Evolutionary conservation across 2,113 vertebrate genomes (phyloP).

Genomic region (Tursiops truncatus): DNA sequence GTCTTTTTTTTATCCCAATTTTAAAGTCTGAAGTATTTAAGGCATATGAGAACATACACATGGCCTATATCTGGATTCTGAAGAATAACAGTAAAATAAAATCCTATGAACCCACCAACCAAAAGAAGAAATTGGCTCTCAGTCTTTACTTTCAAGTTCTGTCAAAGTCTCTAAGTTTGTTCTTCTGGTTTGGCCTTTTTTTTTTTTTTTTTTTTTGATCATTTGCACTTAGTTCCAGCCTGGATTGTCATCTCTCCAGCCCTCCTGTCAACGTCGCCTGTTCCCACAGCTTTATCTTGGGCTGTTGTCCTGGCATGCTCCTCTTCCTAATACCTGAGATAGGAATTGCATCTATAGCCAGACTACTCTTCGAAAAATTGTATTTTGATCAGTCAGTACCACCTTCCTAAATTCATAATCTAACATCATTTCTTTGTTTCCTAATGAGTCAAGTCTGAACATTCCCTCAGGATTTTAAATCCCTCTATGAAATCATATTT

Average conservation of each 20-base stretch:
- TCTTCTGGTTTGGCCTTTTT: not conserved
- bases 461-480: not conserved
- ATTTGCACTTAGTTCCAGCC: not conserved
- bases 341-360: not conserved
- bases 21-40: slow-evolving; percentile 1
- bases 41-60: not conserved
- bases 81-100: not conserved
- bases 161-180: not conserved
- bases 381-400: not conserved
- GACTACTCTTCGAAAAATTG: not conserved
- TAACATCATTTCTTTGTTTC: not conserved
- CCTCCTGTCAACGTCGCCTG: rapidly evolving
- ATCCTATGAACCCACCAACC: not conserved
- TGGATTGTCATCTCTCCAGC: too few relatives aligned
- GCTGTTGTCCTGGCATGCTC: not conserved
- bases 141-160: not conserved
- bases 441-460: not conserved
- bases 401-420: not conserved
- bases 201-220: not conserved
- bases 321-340: not conserved
- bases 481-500: not conserved
- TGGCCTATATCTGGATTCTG: not conserved
- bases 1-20: not conserved
- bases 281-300: not conserved
- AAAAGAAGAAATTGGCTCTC: not conserved